Evolutionary conservation across 2,797 vertebrate genomes (phyloP).

Genomic region (Sternotherus odoratus): DNA sequence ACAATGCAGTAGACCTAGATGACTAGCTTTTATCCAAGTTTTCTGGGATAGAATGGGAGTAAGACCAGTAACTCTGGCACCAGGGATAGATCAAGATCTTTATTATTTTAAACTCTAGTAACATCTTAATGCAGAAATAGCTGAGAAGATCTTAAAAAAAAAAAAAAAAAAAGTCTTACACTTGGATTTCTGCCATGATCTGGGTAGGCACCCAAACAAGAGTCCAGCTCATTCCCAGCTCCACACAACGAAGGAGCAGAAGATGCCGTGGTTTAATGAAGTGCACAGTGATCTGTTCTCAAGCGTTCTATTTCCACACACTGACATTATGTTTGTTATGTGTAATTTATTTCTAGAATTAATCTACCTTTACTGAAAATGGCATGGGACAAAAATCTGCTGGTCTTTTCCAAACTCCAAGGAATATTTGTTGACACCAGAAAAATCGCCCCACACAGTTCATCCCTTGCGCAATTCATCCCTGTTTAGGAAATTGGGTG

Average conservation of each 20-base stretch:
- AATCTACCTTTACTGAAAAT: slow-evolving; percentile 24
- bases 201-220: not conserved
- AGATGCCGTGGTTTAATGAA: not conserved
- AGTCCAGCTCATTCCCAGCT: fast-evolving
- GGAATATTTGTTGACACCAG: not conserved
- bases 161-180: not conserved
- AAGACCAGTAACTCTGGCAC: not conserved
- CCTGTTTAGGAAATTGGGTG: not conserved
- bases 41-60: not conserved
- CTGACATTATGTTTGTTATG: not conserved
- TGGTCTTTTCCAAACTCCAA: not conserved
- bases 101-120: not conserved
- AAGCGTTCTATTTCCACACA: too few relatives aligned
- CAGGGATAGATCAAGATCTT: not conserved
- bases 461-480: not conserved
- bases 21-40: not conserved
- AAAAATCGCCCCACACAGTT: not conserved
- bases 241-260: fast-evolving
- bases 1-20: fast-evolving
- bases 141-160: not conserved
- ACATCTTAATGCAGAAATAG: not conserved
- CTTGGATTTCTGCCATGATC: fast-evolving
- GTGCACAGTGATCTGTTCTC: fast-evolving
- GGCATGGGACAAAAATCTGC: not conserved
- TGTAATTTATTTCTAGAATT: slow-evolving; percentile 8